Conservation (phyloP, 2,113 vertebrate species). For the Pristiophorus japonicus region DNA sequence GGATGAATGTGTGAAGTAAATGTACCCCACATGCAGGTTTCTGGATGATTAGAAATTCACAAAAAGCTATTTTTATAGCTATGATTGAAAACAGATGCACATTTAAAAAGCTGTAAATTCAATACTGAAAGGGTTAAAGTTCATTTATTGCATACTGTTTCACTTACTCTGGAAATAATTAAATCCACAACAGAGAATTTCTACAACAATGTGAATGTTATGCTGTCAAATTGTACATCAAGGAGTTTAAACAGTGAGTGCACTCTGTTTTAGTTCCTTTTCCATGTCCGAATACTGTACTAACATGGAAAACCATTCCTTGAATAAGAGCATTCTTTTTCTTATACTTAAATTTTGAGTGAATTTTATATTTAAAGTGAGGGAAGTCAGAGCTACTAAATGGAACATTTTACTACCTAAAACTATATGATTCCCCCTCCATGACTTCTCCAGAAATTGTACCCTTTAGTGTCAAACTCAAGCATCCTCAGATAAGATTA, state of each 20-base stretch:
- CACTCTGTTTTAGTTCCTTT: neutral
- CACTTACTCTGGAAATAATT: slow-evolving; percentile 21
- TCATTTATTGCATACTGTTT: neutral
- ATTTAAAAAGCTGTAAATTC: slow-evolving; percentile 16
- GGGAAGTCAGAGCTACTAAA: neutral
- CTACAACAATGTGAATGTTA: neutral
- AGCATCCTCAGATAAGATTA: neutral
- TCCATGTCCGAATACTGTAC: neutral
- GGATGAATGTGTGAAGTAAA: neutral
- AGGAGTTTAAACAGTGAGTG: neutral
- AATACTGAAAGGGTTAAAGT: slow-evolving; percentile 33
- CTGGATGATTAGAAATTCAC: neutral
- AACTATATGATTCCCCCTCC: neutral
- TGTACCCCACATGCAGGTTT: neutral
- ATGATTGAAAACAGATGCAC: slow-evolving; percentile 27
- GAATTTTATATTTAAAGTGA: neutral
- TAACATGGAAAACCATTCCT: neutral
- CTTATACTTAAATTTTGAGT: neutral
- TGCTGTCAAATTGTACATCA: neutral
- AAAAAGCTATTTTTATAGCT: neutral
- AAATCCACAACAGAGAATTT: slow-evolving; percentile 7
- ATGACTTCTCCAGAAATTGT: neutral
- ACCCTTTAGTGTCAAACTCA: neutral
- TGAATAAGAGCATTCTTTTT: neutral
- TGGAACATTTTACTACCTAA: neutral